phyloP scores from a whole-genome alignment of 1,140 invertebrate genomes.

The Lutraria rhynchaena region DNA sequence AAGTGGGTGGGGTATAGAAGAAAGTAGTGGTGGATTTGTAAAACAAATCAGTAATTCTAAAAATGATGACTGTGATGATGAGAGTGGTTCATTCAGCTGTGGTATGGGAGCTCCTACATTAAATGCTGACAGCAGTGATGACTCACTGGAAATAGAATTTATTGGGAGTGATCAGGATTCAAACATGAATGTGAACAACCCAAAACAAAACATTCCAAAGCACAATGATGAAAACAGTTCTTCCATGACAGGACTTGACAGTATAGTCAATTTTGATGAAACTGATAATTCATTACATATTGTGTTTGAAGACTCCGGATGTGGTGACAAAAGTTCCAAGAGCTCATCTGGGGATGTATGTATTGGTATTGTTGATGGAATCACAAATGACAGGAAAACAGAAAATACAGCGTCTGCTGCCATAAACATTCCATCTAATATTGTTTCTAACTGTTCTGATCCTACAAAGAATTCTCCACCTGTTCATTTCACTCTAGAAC shows the following conservation, averaged over 20 bases:
- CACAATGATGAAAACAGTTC: background rate
- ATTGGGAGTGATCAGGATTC: constrained; percentile 46
- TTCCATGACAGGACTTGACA: background rate
- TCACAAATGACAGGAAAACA: background rate
- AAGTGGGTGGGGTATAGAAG: constrained; percentile 36
- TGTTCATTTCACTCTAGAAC: constrained; percentile 12
- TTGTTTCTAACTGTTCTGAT: background rate
- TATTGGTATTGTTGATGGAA: constrained; percentile 9
- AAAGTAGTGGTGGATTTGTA: constrained; percentile 70
- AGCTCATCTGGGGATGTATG: constrained; percentile 56
- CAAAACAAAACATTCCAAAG: constrained; percentile 23
- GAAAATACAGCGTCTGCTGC: background rate
- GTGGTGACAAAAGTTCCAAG: constrained; percentile 69
- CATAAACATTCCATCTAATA: background rate
- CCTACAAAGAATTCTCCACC: background rate
- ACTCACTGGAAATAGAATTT: constrained; percentile 80
- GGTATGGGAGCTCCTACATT: constrained; percentile 57
- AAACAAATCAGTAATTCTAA: background rate
- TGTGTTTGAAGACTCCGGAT: constrained; percentile 83
- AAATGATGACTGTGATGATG: constrained; percentile 57
- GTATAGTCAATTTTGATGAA: constrained; percentile 12
- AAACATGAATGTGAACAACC: background rate
- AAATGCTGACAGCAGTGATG: constrained; percentile 72
- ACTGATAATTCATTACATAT: constrained; percentile 82
- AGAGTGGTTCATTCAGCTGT: constrained; percentile 72